Conservation (phyloP, 2,888 invertebrate genomes). For the Penaeus monodon region DNA sequence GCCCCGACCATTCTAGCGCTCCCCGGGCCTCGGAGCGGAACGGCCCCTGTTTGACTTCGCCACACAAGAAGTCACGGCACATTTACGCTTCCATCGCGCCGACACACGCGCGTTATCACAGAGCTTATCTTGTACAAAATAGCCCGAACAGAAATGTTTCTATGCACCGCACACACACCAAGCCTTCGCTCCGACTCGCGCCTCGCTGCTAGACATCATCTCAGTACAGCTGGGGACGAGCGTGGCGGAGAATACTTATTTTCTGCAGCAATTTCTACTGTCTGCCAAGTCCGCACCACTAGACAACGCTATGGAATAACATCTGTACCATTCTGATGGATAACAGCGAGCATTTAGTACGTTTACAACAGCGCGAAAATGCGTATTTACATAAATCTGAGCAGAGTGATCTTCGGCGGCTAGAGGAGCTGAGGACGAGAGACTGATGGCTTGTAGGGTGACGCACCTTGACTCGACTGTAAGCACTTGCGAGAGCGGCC, state of each 20-base stretch:
- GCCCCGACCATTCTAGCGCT: slow-evolving; percentile 1
- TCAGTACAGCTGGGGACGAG: slow-evolving; percentile 38
- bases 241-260: not conserved
- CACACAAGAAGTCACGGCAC: slow-evolving; percentile 15
- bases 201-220: slow-evolving; percentile 32
- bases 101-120: slow-evolving; percentile 30
- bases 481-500: slow-evolving; percentile 31
- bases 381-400: slow-evolving; percentile 15
- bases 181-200: slow-evolving; percentile 33
- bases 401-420: too few species aligned
- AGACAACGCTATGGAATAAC: not conserved
- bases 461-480: slow-evolving; percentile 37
- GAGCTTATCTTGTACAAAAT: slow-evolving; percentile 32
- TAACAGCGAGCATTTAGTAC: not conserved
- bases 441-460: slow-evolving; percentile 4
- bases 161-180: slow-evolving; percentile 39
- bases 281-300: not conserved
- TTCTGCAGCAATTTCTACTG: not conserved
- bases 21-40: not conserved
- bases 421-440: too few species aligned
- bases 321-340: not conserved
- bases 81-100: slow-evolving; percentile 36
- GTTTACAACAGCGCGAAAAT: not conserved
- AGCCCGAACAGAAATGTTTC: slow-evolving; percentile 29
- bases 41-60: slow-evolving; percentile 11